Evolutionary conservation across 1,140 invertebrate species (phyloP).

Genomic region (Patella vulgata): DNA sequence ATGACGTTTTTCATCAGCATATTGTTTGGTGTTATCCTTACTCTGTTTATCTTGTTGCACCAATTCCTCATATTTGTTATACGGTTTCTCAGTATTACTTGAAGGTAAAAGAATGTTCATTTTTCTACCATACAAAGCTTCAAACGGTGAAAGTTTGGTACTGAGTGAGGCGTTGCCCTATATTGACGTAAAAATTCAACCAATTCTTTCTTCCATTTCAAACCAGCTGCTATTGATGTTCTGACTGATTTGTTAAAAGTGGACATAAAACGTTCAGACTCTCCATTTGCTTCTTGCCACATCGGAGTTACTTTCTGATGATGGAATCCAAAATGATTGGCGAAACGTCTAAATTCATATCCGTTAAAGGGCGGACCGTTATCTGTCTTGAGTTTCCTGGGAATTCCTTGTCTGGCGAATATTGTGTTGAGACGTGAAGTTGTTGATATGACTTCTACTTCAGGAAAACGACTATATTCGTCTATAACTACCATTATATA

Average conservation of each 20-base stretch:
- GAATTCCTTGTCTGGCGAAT: constrained; percentile 30
- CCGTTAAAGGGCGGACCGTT: constrained; percentile 36
- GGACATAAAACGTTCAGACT: constrained; percentile 28
- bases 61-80: background rate
- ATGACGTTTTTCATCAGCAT: constrained; percentile 18
- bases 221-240: constrained; percentile 2
- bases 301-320: constrained; percentile 33
- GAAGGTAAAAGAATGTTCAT: constrained; percentile 24
- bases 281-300: constrained; percentile 29
- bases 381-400: constrained; percentile 22
- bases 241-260: constrained; percentile 27
- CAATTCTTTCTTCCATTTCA: constrained; percentile 22
- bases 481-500: constrained; percentile 44
- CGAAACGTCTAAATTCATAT: constrained; percentile 19
- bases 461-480: constrained; percentile 42
- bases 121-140: constrained; percentile 24
- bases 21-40: background rate
- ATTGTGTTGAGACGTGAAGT: constrained; percentile 29
- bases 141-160: constrained; percentile 24
- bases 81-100: no score
- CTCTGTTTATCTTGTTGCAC: background rate
- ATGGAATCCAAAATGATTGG: constrained; percentile 26
- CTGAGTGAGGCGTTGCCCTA: constrained; percentile 25
- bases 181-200: constrained; percentile 30
- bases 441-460: constrained; percentile 29